phyloP scores from a whole-genome alignment of 1,140 invertebrate genomes.

The Mactra quadrangularis region DNA sequence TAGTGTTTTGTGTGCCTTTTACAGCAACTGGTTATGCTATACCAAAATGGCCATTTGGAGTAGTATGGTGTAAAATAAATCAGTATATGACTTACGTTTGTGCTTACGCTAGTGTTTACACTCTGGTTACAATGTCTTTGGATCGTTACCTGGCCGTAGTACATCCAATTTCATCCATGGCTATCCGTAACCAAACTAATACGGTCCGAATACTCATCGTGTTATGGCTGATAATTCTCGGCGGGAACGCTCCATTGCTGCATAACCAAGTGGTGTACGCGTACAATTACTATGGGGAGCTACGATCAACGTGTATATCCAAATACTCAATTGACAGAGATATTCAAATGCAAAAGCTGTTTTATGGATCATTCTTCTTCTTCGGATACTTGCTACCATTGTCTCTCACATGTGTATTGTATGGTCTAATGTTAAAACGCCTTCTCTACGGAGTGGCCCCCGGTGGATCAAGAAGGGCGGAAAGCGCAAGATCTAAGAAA shows the following conservation, averaged over 20 bases:
- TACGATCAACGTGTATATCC: slow-evolving; percentile 76
- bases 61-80: slow-evolving; percentile 95
- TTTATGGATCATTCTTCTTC: slow-evolving; percentile 83
- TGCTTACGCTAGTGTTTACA: slow-evolving; percentile 97
- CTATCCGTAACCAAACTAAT: slow-evolving; percentile 92
- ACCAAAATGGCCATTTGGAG: slow-evolving; percentile 93
- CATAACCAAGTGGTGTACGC: slow-evolving; percentile 90
- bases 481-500: slow-evolving; percentile 92
- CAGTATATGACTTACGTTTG: slow-evolving; percentile 90
- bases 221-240: slow-evolving; percentile 91
- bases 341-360: slow-evolving; percentile 60
- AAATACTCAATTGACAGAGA: slow-evolving; percentile 13
- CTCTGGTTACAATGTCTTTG: slow-evolving; percentile 96
- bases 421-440: slow-evolving; percentile 94
- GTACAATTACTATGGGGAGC: slow-evolving; percentile 85
- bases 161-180: slow-evolving; percentile 95
- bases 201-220: slow-evolving; percentile 88
- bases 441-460: slow-evolving; percentile 86
- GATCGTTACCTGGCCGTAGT: slow-evolving; percentile 98
- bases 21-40: slow-evolving; percentile 83
- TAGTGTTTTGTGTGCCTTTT: slow-evolving; percentile 96
- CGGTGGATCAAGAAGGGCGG: slow-evolving; percentile 88
- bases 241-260: slow-evolving; percentile 89
- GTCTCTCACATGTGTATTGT: slow-evolving; percentile 93
- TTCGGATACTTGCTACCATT: slow-evolving; percentile 84